Evolutionary conservation across 2,797 vertebrate genomes (phyloP), one percentile per base, ranked within the genome.

Genomic region (Halcyon badia): DNA sequence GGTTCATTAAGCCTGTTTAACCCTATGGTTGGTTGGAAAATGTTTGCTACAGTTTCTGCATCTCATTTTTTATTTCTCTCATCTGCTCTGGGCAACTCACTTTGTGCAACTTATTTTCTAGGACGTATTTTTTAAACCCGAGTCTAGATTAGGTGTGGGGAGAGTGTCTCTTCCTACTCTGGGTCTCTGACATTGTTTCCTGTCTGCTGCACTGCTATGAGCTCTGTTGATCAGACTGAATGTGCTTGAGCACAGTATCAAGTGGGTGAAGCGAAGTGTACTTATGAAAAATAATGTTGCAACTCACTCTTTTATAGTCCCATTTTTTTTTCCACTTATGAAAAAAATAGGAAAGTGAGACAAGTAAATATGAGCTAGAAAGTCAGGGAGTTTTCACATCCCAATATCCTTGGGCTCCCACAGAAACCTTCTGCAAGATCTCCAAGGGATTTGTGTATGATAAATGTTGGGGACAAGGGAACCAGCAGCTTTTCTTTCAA

Each of bases 401-500:
- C 81, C 9, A 25, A 37, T 30, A 77, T 80, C 22, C 75, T 75
- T 62, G 31, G n/a, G 25, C 73, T 94, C 77, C 58, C 25, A 37
- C 2, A 0, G 89, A 87, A 92, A 87, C 68, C 44, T 90, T 76
- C 79, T 91, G 52, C 61, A 84, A 77, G 68, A 91, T 87, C 64
- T 89, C 89, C 33, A 48, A 91, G 81, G 78, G 60, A 77, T 92
- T 88, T 94, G 49, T 96, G 75, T 91, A 57, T 92, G 89, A 86
- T 89, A 87, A 94, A 65, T 81, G 76, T 51, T 65, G 84, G 89
- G 76, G 57, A 88, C 87, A 85, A 83, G 87, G 82, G 72, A 92
- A 87, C 35, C 91, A 91, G 82, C 82, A 95, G 89, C 86, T 96
- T 95, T 89, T 92, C 87, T 91, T 92, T 92, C 89, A 93, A 90